These are phyloP conservation scores for Orius insidiosus DNA, from an alignment of 1,140 invertebrate genomes.

Conservation along the genomic window DNA sequence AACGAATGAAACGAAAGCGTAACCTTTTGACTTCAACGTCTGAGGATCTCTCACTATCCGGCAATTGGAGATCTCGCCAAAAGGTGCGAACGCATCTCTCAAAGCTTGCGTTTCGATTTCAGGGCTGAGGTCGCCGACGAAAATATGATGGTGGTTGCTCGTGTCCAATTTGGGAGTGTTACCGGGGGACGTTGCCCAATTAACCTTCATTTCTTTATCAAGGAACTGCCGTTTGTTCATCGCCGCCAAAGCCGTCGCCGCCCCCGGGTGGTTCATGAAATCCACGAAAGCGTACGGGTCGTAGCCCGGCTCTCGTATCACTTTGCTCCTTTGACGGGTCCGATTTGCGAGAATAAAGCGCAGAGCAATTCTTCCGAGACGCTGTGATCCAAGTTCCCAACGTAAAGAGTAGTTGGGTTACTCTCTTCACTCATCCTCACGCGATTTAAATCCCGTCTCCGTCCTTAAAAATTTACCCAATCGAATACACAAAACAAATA, in stretches of 20 bases:
- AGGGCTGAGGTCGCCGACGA: conserved; percentile 96
- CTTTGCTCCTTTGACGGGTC: conserved; percentile 91
- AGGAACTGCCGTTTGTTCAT: conserved; percentile 95
- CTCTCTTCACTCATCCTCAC: conserved; percentile 49
- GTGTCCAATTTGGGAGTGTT: conserved; percentile 97
- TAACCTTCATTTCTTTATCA: conserved; percentile 98
- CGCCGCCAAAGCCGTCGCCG: conserved; percentile 81
- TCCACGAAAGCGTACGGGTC: conserved; percentile 98
- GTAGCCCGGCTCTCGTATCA: conserved; percentile 88
- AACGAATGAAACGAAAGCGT: conserved; percentile 98
- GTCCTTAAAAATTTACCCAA: too few species aligned
- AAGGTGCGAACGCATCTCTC: conserved; percentile 90
- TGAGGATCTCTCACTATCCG: conserved; percentile 96
- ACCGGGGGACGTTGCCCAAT: conserved; percentile 94
- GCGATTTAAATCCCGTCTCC: too few species aligned
- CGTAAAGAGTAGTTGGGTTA: conserved; percentile 79
- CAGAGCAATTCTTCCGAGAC: conserved; percentile 88
- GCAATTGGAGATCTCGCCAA: conserved; percentile 98
- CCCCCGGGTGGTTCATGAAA: conserved; percentile 83
- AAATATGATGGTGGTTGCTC: conserved; percentile 97
- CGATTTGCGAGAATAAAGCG: conserved; percentile 88
- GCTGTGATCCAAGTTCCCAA: conserved; percentile 84
- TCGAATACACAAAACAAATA: too few species aligned
- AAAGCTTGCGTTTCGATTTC: conserved; percentile 96
- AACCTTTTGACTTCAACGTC: conserved; percentile 97